Percentiles rank a stretch among this genome's conserved stretches.
Conservation (phyloP, 1,140 invertebrate genomes). For the Bombus difficillimus region DNA sequence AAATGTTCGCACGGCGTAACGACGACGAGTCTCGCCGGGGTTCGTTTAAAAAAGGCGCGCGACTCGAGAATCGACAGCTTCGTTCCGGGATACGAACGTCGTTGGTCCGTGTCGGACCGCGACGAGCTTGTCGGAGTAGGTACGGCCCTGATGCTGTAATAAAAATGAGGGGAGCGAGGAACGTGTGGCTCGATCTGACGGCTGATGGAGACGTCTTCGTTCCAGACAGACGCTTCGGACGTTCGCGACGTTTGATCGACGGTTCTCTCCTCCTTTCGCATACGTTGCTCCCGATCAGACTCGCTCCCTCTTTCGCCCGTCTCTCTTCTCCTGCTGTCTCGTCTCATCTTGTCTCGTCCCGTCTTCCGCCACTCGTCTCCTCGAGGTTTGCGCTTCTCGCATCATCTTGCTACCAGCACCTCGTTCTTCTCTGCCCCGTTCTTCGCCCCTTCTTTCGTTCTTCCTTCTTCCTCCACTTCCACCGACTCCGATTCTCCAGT, state of each 20-base stretch:
- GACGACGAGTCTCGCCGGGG: too few relatives aligned
- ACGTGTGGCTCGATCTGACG: conserved; percentile 70
- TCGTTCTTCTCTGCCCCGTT: not conserved
- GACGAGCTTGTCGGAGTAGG: conserved; percentile 26
- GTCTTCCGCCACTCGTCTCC: conserved; percentile 29
- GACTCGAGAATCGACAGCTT: not conserved
- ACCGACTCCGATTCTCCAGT: conserved; percentile 43
- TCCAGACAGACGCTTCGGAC: conserved; percentile 75
- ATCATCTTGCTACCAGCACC: conserved; percentile 28
- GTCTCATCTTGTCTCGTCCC: conserved; percentile 18
- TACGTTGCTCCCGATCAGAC: conserved; percentile 56
- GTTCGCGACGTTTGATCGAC: conserved; percentile 78
- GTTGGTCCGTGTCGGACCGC: not conserved
- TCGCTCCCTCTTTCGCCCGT: conserved; percentile 41
- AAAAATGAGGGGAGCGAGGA: conserved; percentile 68
- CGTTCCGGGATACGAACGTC: too few relatives aligned
- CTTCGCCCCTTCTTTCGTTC: not conserved
- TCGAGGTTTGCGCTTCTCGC: conserved; percentile 24
- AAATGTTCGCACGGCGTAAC: not conserved
- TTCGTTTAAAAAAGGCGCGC: not conserved
- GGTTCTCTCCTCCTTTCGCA: conserved; percentile 67
- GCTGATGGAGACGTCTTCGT: conserved; percentile 79
- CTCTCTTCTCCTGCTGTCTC: conserved; percentile 1
- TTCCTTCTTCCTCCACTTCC: not conserved
- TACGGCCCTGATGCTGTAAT: conserved; percentile 68